Base-by-base conservation (phyloP, 2,888 invertebrate genomes). In the Gerris lacustris region DNA sequence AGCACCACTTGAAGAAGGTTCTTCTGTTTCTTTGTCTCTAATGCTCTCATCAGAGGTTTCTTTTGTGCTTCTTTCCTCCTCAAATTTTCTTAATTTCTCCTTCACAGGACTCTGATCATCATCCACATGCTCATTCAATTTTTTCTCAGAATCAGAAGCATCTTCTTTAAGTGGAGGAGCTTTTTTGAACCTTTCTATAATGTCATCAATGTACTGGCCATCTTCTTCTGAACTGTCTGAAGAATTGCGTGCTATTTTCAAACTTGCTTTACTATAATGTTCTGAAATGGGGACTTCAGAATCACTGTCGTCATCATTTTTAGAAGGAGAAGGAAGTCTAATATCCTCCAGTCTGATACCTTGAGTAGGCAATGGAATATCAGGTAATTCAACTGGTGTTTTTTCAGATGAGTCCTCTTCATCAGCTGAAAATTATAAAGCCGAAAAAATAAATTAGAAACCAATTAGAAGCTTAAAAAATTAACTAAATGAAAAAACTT, bases 191-290 rank as follows among this genome's bases (percentile, higher is more conserved):
- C 64, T 64, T 64, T 64, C 64, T 64, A 64, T 64, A 18, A 64
- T 64, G 31, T 64, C 64, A 64, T 64, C 64, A n/a, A 64, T 64
- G 17, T 64, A 64, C 17, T 64, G 64, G 7, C 64, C 64, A n/a
- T 64, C 64, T 17, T 64, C 64, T n/a, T 64, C 64, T 9, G 64
- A 64, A 18, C 18, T 18, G 18, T 64, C 64, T n/a, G 64, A 64
- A 64, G 64, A n/a, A n/a, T 17, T n/a, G 17, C 64, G 17, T 7
- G 64, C 64, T 17, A 64, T 64, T 64, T 64, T 64, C 9, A 64
- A 31, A 64, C 64, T 64, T 11, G 64, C 64, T 64, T n/a, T 31
- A 17, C 64, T 64, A 17, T 64, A 64, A 64, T 9, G 64, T 18
- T 31, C 64, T n/a, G 64, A 9, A 64, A 64, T 64, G 7, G 64